A percentile compares a stretch with the other conserved stretches of the same genome.
Conservation (phyloP, 1,140 invertebrate species). For the Samia ricini region DNA sequence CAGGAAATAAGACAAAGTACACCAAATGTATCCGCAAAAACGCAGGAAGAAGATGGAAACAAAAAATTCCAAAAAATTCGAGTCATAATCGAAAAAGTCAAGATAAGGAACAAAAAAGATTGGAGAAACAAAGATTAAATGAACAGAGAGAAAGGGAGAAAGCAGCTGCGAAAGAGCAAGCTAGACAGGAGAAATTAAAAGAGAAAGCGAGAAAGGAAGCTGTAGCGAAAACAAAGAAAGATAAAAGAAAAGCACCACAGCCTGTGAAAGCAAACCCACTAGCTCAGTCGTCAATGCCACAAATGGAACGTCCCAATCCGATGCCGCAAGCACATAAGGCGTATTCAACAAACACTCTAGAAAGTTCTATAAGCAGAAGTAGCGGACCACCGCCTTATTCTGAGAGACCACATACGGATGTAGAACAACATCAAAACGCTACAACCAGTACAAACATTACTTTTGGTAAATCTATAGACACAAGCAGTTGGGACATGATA, state of each 20-base stretch:
- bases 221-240: conserved; percentile 26
- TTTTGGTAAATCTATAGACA: conserved; percentile 40
- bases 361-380: conserved; percentile 58
- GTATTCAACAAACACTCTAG: conserved; percentile 52
- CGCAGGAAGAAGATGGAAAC: conserved; percentile 14
- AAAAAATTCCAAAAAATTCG: background rate
- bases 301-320: background rate
- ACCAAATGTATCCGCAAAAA: conserved; percentile 34
- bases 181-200: conserved; percentile 48
- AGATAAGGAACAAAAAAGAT: conserved; percentile 46
- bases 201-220: conserved; percentile 38
- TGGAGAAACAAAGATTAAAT: conserved; percentile 40
- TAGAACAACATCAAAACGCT: conserved; percentile 25
- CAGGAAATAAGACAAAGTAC: conserved; percentile 25
- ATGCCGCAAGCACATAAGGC: background rate
- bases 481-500: conserved; percentile 70
- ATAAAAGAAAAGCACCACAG: conserved; percentile 35
- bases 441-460: conserved; percentile 39
- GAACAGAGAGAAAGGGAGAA: conserved; percentile 54
- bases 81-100: background rate
- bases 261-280: conserved; percentile 18
- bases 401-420: conserved; percentile 18
- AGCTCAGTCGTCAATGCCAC: background rate
- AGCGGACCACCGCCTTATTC: conserved; percentile 61
- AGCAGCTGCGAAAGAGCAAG: conserved; percentile 37